These are phyloP conservation scores for Entomobrya proxima DNA, from an alignment of 2,888 invertebrate genomes.

Conservation along the genomic window DNA sequence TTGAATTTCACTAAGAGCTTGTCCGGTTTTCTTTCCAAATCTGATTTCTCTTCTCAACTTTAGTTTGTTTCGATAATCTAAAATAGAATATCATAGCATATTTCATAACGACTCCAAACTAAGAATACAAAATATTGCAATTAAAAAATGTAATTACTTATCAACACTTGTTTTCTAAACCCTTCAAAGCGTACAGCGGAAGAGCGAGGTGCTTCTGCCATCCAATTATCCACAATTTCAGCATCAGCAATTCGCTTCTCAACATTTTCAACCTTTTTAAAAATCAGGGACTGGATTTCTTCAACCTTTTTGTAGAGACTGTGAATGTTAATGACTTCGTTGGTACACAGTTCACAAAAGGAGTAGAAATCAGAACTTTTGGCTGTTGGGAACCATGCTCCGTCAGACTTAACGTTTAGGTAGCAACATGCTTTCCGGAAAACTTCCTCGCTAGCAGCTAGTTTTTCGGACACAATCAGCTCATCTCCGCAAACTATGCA, in stretches of 20 bases:
- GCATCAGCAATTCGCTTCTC: slow-evolving; percentile 58
- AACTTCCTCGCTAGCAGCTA: slow-evolving; percentile 36
- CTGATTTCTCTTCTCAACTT: slow-evolving; percentile 52
- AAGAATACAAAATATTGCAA: not conserved
- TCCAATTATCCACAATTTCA: slow-evolving; percentile 58
- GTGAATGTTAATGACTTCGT: slow-evolving; percentile 41
- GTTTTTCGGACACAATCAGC: slow-evolving; percentile 25
- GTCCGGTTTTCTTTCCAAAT: slow-evolving; percentile 35
- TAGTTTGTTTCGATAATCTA: slow-evolving; percentile 57
- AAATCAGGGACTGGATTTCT: slow-evolving; percentile 57
- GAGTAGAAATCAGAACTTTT: slow-evolving; percentile 9
- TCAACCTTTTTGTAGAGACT: slow-evolving; percentile 52
- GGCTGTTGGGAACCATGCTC: slow-evolving; percentile 35
- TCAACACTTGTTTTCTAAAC: slow-evolving; percentile 53
- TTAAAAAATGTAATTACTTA: no score
- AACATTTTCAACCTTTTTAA: slow-evolving; percentile 47
- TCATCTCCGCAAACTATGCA: slow-evolving; percentile 56
- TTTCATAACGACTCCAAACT: not conserved
- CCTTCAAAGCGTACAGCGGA: slow-evolving; percentile 38
- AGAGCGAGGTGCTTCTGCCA: slow-evolving; percentile 42
- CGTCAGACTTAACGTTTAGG: slow-evolving; percentile 39
- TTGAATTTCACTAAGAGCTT: slow-evolving; percentile 24
- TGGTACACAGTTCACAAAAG: slow-evolving; percentile 45
- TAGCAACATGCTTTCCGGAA: slow-evolving; percentile 58
- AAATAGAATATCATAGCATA: not conserved